These are phyloP conservation scores for Plebejus melissa DNA, from an alignment of 2,888 invertebrate genomes.

Conservation along the genomic window DNA sequence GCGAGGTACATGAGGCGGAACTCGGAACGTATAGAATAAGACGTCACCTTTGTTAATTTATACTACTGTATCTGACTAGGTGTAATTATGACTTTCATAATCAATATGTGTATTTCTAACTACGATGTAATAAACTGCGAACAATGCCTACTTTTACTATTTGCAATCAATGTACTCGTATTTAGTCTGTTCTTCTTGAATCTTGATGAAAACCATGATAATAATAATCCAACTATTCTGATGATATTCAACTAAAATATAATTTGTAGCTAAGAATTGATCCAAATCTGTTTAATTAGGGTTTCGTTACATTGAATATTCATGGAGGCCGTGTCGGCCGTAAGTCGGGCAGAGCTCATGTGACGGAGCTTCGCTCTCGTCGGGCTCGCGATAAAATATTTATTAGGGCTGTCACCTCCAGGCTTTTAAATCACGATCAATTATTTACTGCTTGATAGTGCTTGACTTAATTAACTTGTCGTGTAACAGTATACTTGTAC, in stretches of 20 bases:
- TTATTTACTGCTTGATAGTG: slow-evolving; percentile 21
- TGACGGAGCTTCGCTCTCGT: slow-evolving; percentile 51
- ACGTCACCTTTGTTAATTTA: not conserved
- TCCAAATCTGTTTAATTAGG: slow-evolving; percentile 55
- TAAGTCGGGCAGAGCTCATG: slow-evolving; percentile 60
- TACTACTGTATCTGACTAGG: not conserved
- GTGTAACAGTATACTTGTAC: not conserved
- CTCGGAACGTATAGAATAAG: no score
- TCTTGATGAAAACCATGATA: not conserved
- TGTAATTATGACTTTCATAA: not conserved
- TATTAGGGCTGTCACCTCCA: slow-evolving; percentile 48
- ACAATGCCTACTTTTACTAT: not conserved
- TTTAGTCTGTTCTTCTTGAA: not conserved
- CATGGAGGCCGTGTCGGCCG: slow-evolving; percentile 65
- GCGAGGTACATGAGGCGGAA: not conserved
- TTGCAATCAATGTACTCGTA: not conserved
- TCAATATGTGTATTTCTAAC: not conserved
- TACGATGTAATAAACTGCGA: not conserved
- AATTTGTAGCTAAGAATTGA: slow-evolving; percentile 42
- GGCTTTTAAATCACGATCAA: slow-evolving; percentile 21
- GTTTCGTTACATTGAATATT: slow-evolving; percentile 72
- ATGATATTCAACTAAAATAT: not conserved
- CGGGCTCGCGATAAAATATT: slow-evolving; percentile 35
- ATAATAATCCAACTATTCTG: not conserved
- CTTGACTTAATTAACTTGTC: slow-evolving; percentile 9